Conservation (phyloP, 2,888 invertebrate genomes). For the Minunthozetes semirufus region DNA sequence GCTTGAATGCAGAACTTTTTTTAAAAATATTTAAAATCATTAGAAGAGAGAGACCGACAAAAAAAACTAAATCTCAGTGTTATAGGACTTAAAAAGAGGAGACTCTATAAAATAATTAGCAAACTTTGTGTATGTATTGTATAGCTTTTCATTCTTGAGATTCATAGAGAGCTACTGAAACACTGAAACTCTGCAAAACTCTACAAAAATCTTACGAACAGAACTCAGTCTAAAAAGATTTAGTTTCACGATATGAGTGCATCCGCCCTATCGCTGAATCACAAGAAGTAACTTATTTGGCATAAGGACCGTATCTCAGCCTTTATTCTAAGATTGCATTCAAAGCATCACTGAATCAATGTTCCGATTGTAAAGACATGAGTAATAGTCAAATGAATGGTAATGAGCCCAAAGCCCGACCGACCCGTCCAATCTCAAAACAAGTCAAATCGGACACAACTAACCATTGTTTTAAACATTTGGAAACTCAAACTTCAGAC, state of each 20-base stretch:
- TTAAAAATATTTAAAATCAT: background rate
- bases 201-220: background rate
- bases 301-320: background rate
- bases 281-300: constrained; percentile 12
- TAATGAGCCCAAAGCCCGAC: background rate
- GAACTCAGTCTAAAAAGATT: constrained; percentile 12
- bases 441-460: background rate
- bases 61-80: background rate
- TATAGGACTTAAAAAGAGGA: constrained; percentile 11
- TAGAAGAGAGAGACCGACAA: too few species aligned
- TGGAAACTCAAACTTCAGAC: background rate
- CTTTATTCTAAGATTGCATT: background rate
- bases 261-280: constrained; percentile 11
- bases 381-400: background rate
- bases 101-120: background rate
- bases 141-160: background rate
- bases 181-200: background rate
- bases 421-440: background rate
- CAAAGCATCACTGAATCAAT: constrained; percentile 15
- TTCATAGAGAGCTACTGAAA: constrained; percentile 6
- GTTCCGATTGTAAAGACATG: background rate
- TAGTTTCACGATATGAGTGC: constrained; percentile 18
- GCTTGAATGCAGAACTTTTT: background rate
- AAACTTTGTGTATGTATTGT: background rate
- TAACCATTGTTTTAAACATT: constrained; percentile 9